These are phyloP conservation scores for Aeoliscus strigatus DNA, from an alignment of 2,797 vertebrate species.

Conservation along the genomic window DNA sequence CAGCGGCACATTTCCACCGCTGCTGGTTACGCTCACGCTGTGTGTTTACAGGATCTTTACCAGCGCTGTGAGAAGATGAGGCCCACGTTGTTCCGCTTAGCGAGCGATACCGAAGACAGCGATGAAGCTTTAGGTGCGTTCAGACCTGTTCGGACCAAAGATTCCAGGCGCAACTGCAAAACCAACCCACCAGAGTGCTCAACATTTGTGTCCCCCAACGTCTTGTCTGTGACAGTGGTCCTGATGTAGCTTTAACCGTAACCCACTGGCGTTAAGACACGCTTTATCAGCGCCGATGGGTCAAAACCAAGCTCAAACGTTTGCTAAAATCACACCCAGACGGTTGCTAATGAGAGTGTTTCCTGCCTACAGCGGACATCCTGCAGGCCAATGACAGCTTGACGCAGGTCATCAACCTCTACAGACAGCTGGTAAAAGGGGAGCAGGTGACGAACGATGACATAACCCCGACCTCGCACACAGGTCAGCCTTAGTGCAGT, in stretches of 20 bases:
- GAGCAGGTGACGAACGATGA: constrained; percentile 87
- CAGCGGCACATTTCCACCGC: not conserved
- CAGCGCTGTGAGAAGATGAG: constrained; percentile 97
- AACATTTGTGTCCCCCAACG: too few species aligned
- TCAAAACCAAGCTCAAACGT: too few species aligned
- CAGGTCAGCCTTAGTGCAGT: constrained; percentile 61
- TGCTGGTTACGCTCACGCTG: not conserved
- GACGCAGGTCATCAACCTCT: constrained; percentile 94
- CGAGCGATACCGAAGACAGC: constrained; percentile 95
- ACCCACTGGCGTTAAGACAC: too few species aligned
- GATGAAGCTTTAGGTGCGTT: constrained; percentile 97
- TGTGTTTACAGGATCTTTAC: constrained; percentile 84
- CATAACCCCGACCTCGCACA: constrained; percentile 50
- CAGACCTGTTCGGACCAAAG: too few species aligned
- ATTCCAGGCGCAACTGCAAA: too few species aligned
- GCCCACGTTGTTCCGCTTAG: constrained; percentile 92
- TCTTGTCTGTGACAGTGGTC: too few species aligned
- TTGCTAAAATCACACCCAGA: too few species aligned
- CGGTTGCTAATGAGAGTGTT: constrained; percentile 10
- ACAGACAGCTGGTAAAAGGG: constrained; percentile 87
- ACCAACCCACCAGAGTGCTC: too few species aligned
- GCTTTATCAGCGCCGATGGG: too few species aligned
- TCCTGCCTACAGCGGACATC: constrained; percentile 82
- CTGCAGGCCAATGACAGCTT: constrained; percentile 95
- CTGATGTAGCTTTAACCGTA: too few species aligned